Base-by-base conservation (phyloP, 1,140 invertebrate genomes). In the Rhynchophorus ferrugineus region DNA sequence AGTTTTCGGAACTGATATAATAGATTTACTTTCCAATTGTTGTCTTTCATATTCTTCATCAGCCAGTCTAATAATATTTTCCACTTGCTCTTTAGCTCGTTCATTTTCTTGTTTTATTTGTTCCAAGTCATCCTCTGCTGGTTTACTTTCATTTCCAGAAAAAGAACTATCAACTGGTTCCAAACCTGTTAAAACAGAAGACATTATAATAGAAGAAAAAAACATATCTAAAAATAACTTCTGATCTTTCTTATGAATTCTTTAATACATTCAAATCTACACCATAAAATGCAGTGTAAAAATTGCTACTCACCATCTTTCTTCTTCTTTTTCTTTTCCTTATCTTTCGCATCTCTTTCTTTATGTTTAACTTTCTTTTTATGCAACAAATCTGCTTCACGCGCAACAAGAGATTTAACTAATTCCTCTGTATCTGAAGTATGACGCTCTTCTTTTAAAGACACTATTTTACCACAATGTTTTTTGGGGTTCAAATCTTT, bases 391-490 rank as follows among this genome's bases (percentile, higher is more conserved):
- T 62, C 44, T 11, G 54, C 58, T 55, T 65, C 58, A 37, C 57
- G 47, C 6, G 57, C 54, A 19, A 62, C 50, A 16, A 64, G 21
- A 3, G 54, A 59, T 36, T 64, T 60, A 6, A 64, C 62, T 24
- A 61, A 52, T 13, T 62, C 61, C 3, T 36, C 50, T 3, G 59
- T 64, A 34, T 59, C 44, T 20, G 41, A 44, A 1, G 8, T n/a
- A 14, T 16, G 34, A 7, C 6, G 24, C 19, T 20, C 38, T 42
- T 46, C 20, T 59, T 36, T 49, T 0, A 64, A 60, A 9, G 64
- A 56, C 1, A 67, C 65, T 9, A 67, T 64, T 51, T 61, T 60
- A 2, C 65, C 65, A 37, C 65, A 67, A 17, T 46, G 47, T 20
- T 67, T 66, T 35, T 66, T 66, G 6, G 56, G 54, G 39, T 54